These are phyloP conservation scores for Chrysolina americana DNA, from an alignment of 2,888 invertebrate species.

Conservation along the genomic window DNA sequence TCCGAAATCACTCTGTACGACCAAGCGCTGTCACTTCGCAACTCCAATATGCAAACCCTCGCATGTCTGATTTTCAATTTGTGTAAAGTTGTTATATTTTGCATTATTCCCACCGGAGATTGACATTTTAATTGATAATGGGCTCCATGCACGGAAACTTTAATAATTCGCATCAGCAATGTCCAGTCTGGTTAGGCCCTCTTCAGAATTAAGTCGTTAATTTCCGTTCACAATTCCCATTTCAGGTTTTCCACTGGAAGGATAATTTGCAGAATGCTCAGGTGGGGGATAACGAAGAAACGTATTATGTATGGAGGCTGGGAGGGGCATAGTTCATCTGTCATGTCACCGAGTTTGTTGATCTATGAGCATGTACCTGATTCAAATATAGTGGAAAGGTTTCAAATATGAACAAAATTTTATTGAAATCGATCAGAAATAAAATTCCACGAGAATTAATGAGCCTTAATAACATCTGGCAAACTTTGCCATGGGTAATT, in stretches of 20 bases:
- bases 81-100: constrained; percentile 45
- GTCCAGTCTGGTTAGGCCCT: constrained; percentile 48
- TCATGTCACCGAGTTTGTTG: no score
- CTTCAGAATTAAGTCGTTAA: constrained; percentile 51
- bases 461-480: no score
- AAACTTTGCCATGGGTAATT: no score
- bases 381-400: no score
- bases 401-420: no score
- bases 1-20: not conserved
- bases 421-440: no score
- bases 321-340: not conserved
- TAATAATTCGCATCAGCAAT: constrained; percentile 49
- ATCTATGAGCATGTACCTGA: no score
- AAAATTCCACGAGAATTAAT: no score
- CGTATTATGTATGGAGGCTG: not conserved
- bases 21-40: not conserved
- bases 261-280: not conserved
- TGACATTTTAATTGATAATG: constrained; percentile 61
- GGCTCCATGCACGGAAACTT: constrained; percentile 48
- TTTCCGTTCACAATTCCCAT: constrained; percentile 49
- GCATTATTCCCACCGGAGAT: constrained; percentile 58
- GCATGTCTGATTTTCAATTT: constrained; percentile 31
- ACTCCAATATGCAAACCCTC: not conserved
- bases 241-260: constrained; percentile 24
- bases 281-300: not conserved